Evolutionary conservation across 2,888 invertebrate genomes (phyloP).

Genomic region (Eumerus sabulonum): DNA sequence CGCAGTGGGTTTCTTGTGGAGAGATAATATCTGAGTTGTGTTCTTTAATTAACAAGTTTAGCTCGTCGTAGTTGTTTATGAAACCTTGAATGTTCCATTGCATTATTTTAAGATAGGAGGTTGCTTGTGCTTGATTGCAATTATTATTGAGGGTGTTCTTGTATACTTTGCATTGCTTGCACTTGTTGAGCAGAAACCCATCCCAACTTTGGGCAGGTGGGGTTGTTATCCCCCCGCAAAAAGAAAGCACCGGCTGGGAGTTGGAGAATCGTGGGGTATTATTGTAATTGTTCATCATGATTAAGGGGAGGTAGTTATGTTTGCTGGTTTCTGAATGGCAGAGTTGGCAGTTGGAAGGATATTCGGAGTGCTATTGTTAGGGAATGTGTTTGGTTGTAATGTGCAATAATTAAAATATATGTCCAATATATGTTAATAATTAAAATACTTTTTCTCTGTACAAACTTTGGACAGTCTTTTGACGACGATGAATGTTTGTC

Average conservation of each 20-base stretch:
- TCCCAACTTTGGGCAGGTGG: background rate
- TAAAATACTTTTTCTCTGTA: constrained; percentile 1
- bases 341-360: background rate
- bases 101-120: constrained; percentile 1
- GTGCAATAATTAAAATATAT: constrained; percentile 9
- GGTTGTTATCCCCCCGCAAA: too few relatives aligned
- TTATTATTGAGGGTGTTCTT: too few relatives aligned
- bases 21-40: constrained; percentile 7
- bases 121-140: background rate
- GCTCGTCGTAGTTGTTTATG: too few relatives aligned
- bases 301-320: background rate
- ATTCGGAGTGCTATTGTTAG: background rate
- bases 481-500: constrained; percentile 19
- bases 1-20: background rate
- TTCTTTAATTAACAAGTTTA: too few relatives aligned
- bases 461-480: constrained; percentile 6
- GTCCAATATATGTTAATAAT: constrained; percentile 11
- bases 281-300: constrained; percentile 7
- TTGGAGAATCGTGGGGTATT: background rate
- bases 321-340: background rate
- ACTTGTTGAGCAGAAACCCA: background rate
- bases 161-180: background rate
- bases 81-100: too few relatives aligned
- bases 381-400: constrained; percentile 3
- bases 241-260: background rate